Evolutionary conservation across 2,888 invertebrate genomes (phyloP).

Genomic region (Yponomeuta plumbellus): DNA sequence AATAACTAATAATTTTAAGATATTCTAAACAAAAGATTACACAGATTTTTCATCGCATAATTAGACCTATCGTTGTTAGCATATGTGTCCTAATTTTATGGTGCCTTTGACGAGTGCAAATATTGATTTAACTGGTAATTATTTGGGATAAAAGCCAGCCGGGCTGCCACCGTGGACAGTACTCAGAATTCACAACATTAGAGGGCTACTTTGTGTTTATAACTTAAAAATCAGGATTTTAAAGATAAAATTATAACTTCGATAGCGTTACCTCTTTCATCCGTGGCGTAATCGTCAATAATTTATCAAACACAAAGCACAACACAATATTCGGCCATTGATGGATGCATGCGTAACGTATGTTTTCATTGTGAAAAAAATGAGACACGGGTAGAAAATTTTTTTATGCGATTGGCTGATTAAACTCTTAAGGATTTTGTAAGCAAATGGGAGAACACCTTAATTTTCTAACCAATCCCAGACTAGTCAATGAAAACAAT

Average conservation of each 20-base stretch:
- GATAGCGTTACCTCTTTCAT: conserved; percentile 18
- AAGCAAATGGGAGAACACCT: background rate
- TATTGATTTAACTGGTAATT: conserved; percentile 26
- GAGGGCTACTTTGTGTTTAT: background rate
- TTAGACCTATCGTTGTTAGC: background rate
- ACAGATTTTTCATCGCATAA: background rate
- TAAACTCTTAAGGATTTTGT: background rate
- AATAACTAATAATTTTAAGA: background rate
- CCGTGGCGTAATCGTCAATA: conserved; percentile 13
- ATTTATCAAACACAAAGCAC: conserved; percentile 16
- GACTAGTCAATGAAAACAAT: background rate
- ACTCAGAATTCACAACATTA: conserved; percentile 5
- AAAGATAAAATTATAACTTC: background rate
- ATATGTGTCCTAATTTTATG: conserved; percentile 1
- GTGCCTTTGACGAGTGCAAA: conserved; percentile 23
- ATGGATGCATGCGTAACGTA: conserved; percentile 6
- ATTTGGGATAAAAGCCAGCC: conserved; percentile 21
- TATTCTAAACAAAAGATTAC: conserved; percentile 4
- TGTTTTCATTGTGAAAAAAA: conserved; percentile 11
- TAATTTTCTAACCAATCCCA: background rate
- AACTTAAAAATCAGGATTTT: background rate
- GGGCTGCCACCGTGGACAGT: conserved; percentile 18
- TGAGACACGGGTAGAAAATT: background rate
- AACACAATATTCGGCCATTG: conserved; percentile 17
- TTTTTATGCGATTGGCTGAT: background rate